Percentiles rank a stretch among this genome's conserved stretches.
Conservation (phyloP, 2,797 vertebrate species). For the Acanthis flammea region DNA sequence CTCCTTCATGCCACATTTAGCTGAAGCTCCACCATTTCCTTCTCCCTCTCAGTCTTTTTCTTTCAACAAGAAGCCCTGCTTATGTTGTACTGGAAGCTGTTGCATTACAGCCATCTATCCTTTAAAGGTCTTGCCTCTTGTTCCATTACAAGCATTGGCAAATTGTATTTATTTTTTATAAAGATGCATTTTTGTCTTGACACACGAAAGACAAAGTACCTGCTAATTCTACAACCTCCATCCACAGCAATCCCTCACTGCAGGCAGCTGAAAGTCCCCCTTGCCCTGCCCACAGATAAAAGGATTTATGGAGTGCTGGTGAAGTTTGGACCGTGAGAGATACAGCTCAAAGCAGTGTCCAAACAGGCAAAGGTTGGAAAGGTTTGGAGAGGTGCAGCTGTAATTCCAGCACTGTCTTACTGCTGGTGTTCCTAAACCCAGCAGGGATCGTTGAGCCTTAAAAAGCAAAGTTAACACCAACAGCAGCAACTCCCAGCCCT, state of each 20-base stretch:
- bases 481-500: not conserved
- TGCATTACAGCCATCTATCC: not conserved
- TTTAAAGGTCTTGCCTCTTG: not conserved
- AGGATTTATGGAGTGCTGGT: not conserved
- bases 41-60: not conserved
- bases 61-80: not conserved
- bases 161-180: not conserved
- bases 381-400: not conserved
- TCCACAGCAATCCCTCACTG: fast-evolving
- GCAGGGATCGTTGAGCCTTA: not conserved
- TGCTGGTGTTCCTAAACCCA: not conserved
- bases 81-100: fast-evolving
- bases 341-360: not conserved
- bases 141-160: not conserved
- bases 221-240: not conserved
- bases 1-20: not conserved
- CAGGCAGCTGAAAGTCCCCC: not conserved
- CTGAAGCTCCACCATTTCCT: not conserved
- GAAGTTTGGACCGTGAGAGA: not conserved
- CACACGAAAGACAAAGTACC: not conserved
- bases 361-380: not conserved
- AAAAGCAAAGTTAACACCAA: not conserved
- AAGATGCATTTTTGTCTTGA: not conserved
- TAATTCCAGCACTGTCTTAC: not conserved
- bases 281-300: not conserved